Base-by-base conservation (phyloP, 2,888 invertebrate genomes). In the Acanthosepion pharaonis region DNA sequence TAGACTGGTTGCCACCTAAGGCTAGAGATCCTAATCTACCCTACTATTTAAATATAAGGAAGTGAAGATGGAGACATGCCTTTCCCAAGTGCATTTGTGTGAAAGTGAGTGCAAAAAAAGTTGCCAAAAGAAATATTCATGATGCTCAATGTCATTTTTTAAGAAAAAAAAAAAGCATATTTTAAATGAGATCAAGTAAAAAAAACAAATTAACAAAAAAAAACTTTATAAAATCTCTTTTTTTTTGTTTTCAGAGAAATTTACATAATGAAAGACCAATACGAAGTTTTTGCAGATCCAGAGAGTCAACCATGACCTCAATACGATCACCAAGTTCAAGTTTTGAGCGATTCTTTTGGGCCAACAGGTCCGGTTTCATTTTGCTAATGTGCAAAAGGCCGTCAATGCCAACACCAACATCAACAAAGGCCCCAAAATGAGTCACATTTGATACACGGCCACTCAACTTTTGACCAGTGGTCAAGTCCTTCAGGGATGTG, bases 391-490 rank as follows among this genome's bases (percentile, higher is more conserved):
- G 97, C 0, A 97, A 96, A 49, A 97, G 96, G 9, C 97, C 98
- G 95, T 97, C 96, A 5, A 94, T 95, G 23, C 97, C 97, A 3
- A 98, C 96, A 8, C 98, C 98, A 94, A 97, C 96, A 97, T 99
- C 99, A 0, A 99, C 98, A 97, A 99, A 99, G 94, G 98, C 98
- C 0, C 99, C 99, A 97, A 99, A 99, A 95, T 98, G 98, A 0
- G 99, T 99, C 0, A 98, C 98, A 97, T 99, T 99, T 33, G 98
- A 98, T 1, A 99, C 98, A 3, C 98, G 98, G n/a, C 99, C 99
- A 5, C 97, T 97, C 64, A 97, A 94, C 93, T 25, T 91, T 94
- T 91, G 96, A 6, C 97, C 97, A 3, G 55, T 64, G 92, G 95
- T 96, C 8, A 99, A 97, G 96, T 98, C 98, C 0, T 98, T 98